phyloP scores from a whole-genome alignment of 1,140 invertebrate genomes.

The Babylonia areolata region DNA sequence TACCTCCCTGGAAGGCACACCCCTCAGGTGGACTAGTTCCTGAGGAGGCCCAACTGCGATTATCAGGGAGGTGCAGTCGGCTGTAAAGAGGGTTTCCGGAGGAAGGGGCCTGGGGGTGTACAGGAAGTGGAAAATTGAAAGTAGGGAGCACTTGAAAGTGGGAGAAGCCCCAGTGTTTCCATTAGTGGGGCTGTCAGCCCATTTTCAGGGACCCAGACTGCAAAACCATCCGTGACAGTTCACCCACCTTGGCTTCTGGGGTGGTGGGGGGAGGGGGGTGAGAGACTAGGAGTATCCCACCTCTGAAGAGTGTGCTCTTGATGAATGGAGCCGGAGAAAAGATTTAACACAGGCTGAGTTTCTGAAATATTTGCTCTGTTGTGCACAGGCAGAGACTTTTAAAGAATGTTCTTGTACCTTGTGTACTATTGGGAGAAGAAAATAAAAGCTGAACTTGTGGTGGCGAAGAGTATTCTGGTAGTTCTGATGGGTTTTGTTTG shows the following conservation, averaged over 20 bases:
- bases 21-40: neutral
- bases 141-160: conserved; percentile 1
- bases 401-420: too few species aligned
- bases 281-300: too few species aligned
- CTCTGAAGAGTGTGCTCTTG: neutral
- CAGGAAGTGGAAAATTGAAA: neutral
- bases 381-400: neutral
- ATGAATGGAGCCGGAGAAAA: neutral
- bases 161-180: conserved; percentile 2
- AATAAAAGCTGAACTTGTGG: neutral
- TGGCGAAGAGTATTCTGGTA: neutral
- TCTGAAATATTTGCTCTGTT: neutral
- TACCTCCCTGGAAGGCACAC: neutral
- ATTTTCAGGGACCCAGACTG: neutral
- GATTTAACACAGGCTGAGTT: neutral
- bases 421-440: neutral
- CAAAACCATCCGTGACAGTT: conserved; percentile 1
- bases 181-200: neutral
- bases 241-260: neutral
- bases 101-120: neutral
- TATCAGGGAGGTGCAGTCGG: neutral
- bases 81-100: neutral
- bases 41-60: too few species aligned
- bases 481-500: too few species aligned
- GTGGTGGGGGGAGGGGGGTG: neutral